A percentile compares a stretch with the other conserved stretches of the same genome.
Evolutionary conservation across 2,888 invertebrate species (phyloP).

Genomic region (Pseudanteris insignis): DNA sequence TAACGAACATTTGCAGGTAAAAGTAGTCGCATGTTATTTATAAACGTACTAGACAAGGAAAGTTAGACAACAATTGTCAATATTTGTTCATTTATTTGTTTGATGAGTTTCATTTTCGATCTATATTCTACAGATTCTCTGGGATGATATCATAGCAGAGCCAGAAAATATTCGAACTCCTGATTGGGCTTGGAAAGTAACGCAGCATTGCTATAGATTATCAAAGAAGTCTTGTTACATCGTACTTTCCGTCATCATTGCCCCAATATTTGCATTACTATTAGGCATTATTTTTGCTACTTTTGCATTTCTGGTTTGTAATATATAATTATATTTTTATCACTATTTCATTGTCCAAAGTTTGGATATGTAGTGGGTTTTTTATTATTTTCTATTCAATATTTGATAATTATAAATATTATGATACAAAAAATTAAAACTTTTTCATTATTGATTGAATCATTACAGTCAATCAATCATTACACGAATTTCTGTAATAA

Average conservation of each 20-base stretch:
- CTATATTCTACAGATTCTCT: conserved; percentile 68
- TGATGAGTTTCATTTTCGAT: too few relatives aligned
- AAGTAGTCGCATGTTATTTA: too few relatives aligned
- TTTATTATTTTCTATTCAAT: not conserved
- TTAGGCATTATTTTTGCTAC: conserved; percentile 77
- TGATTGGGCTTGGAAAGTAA: conserved; percentile 77
- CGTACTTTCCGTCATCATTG: conserved; percentile 73
- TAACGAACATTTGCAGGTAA: conserved; percentile 75
- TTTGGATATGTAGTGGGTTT: too few relatives aligned
- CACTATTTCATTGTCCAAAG: too few relatives aligned
- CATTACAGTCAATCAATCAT: too few relatives aligned
- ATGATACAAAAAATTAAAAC: not conserved
- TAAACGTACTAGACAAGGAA: too few relatives aligned
- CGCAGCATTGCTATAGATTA: conserved; percentile 73
- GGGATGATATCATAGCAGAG: conserved; percentile 78
- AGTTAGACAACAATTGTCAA: too few relatives aligned
- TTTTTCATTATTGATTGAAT: conserved; percentile 44
- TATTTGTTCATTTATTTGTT: too few relatives aligned
- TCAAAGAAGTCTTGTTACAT: conserved; percentile 77
- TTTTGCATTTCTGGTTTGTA: conserved; percentile 74
- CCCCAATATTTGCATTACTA: conserved; percentile 75
- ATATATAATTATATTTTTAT: too few relatives aligned
- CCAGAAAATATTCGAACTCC: conserved; percentile 76
- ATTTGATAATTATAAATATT: not conserved
- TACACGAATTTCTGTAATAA: too few relatives aligned